Base-by-base conservation (phyloP, 2,888 invertebrate species). In the Tubulanus polymorphus region DNA sequence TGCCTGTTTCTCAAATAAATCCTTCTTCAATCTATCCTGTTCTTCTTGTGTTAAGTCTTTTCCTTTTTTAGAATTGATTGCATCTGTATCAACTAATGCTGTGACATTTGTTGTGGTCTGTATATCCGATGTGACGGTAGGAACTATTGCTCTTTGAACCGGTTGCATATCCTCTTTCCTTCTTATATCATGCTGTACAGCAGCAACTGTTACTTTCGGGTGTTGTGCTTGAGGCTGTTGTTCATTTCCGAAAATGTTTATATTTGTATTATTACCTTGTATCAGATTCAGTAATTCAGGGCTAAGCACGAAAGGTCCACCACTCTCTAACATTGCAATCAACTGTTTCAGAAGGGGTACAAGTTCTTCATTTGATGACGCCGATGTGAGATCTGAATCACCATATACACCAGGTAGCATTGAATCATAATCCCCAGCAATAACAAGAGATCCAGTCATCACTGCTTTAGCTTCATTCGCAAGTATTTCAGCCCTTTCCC, bases 341-440 rank as follows among this genome's bases (percentile, higher is more conserved):
- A 76, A 63, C 58, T 76, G 74, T 53, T 71, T 72, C 55, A 76
- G 60, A 32, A 76, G 62, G 3, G 76, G 74, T n/a, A 74, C 65
- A 50, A 76, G 62, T 48, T 73, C 73, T 3, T 71, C 68, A 56
- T 73, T 73, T 35, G 63, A 59, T 8, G 62, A 53, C 18, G 62
- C 53, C 2, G 61, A 59, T 1, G 66, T 54, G n/a, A 63, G 56
- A 41, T 71, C 65, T 12, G 63, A 62, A 51, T 74, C 73, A 8
- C 74, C 74, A 53, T 72, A 73, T 15, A 73, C 70, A 35, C 74
- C 75, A 15, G 64, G 57, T 32, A 74, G 56, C 54, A 61, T 67
- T 53, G 69, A 67, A 53, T 76, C 74, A 53, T 70, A 75, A 52
- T 74, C 74, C 15, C 75, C 75, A 20, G 72, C 72, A 12, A 74